phyloP scores from a whole-genome alignment of 2,888 invertebrate species.

The Anorthoa munda region DNA sequence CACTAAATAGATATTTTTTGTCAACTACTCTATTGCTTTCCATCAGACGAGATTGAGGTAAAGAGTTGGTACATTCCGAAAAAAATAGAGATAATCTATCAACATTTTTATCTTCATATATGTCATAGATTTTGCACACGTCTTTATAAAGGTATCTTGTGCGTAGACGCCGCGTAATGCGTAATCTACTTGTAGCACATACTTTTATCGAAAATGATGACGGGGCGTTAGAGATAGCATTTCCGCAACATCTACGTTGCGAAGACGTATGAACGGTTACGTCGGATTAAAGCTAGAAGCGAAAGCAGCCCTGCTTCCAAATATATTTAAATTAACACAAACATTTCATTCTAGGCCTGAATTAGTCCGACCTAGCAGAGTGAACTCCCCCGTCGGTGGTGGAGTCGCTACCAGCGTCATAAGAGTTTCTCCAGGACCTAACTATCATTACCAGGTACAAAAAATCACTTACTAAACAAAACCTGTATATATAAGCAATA shows the following conservation, averaged over 20 bases:
- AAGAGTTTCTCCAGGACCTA: constrained; percentile 94
- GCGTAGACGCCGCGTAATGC: neutral
- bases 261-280: neutral
- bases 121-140: neutral
- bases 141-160: neutral
- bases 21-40: too few species aligned
- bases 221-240: neutral
- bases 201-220: neutral
- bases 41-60: neutral
- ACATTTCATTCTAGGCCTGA: constrained; percentile 91
- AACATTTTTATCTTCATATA: neutral
- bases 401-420: constrained; percentile 95
- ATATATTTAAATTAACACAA: neutral
- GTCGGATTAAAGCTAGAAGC: neutral
- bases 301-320: neutral
- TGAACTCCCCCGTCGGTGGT: constrained; percentile 87
- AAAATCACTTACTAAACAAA: neutral
- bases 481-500: neutral
- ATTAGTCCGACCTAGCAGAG: constrained; percentile 91
- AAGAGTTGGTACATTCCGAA: too few species aligned
- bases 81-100: neutral
- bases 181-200: too few species aligned
- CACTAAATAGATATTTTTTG: too few species aligned
- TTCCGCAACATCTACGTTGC: neutral
- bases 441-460: constrained; percentile 88